Evolutionary conservation across 2,797 vertebrate genomes (phyloP), one percentile per base, ranked within the genome.

Genomic region (Mormyrus hasselquistii): DNA sequence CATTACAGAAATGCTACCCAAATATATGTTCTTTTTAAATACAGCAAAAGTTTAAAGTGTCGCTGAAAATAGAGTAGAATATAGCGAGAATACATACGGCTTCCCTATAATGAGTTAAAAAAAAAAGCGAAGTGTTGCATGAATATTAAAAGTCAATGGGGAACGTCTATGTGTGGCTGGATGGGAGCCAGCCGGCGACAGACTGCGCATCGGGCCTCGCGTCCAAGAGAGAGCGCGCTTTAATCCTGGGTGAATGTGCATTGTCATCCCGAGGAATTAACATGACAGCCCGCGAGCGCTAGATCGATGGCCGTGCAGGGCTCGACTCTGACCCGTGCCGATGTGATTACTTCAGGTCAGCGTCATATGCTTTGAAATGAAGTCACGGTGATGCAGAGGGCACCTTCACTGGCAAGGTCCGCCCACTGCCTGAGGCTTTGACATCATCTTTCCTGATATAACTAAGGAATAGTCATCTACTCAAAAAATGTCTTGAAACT

Each of bases 101-200:
- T 79, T 79, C 38, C 41, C 41, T 82, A n/a, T 44, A 47, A 82
- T 82, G 16, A 82, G 76, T 82, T 82, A 44, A 47, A 82, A 73
- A 34, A 53, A 62, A 62, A 76, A 38, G 34, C 85, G 85, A 41
- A 38, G 57, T 44, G 25, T 62, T 4, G 41, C 19, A 88, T 41
- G 92, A 91, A 92, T 92, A 90, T 90, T 92, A 92, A 91, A 90
- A 92, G 87, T 85, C 62, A 85, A 83, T 88, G 73, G 65, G 53
- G 53, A 65, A 34, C 65, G 91, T 89, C 91, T 89, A 91, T 89
- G 91, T 92, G 91, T 62, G 90, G 88, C 91, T 95, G 94, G 93
- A 92, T 73, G 89, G 87, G 73, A 92, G 92, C 94, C 94, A 94
- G 90, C 7, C 73, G 89, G 90, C 90, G 88, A 88, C 93, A 93